A percentile compares a stretch with the other conserved stretches of the same genome.
These are phyloP conservation scores for Leptonema lineaticorne DNA, from an alignment of 1,140 invertebrate species.

Conservation along the genomic window DNA sequence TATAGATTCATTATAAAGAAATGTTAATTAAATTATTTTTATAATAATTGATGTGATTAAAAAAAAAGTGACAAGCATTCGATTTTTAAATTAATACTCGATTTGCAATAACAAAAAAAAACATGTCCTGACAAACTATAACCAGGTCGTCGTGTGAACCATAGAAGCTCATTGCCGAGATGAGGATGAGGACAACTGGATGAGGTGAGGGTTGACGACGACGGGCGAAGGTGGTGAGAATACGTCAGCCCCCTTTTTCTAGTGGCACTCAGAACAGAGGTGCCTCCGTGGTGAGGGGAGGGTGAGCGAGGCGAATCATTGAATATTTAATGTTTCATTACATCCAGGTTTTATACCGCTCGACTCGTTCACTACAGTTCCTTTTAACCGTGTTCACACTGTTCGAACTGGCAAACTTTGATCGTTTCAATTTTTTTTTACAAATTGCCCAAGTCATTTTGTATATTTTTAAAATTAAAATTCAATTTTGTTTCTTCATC, in stretches of 20 bases:
- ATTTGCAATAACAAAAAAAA: slow-evolving; percentile 1
- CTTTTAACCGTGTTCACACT: slow-evolving; percentile 15
- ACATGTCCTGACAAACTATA: not conserved
- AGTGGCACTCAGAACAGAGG: slow-evolving; percentile 23
- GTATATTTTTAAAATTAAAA: too few relatives aligned
- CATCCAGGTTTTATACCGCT: slow-evolving; percentile 39
- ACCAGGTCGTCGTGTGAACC: not conserved
- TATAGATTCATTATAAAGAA: too few relatives aligned
- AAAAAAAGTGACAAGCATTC: too few relatives aligned
- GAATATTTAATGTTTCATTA: slow-evolving; percentile 42
- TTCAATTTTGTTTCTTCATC: too few relatives aligned
- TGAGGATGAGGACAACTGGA: too few relatives aligned
- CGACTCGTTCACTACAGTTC: slow-evolving; percentile 32
- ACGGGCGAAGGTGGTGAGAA: not conserved
- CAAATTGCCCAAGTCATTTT: too few relatives aligned
- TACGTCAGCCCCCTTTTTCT: not conserved
- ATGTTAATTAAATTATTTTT: too few relatives aligned
- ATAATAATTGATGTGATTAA: too few relatives aligned
- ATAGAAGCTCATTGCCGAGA: too few relatives aligned
- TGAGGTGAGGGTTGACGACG: too few relatives aligned
- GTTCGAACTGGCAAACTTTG: not conserved
- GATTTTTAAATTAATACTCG: too few relatives aligned
- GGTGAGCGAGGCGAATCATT: slow-evolving; percentile 38
- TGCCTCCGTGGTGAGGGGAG: slow-evolving; percentile 11
- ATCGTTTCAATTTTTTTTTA: not conserved